These are phyloP conservation scores for Cephus rjabovi DNA, from an alignment of 2,888 invertebrate genomes.

Conservation along the genomic window DNA sequence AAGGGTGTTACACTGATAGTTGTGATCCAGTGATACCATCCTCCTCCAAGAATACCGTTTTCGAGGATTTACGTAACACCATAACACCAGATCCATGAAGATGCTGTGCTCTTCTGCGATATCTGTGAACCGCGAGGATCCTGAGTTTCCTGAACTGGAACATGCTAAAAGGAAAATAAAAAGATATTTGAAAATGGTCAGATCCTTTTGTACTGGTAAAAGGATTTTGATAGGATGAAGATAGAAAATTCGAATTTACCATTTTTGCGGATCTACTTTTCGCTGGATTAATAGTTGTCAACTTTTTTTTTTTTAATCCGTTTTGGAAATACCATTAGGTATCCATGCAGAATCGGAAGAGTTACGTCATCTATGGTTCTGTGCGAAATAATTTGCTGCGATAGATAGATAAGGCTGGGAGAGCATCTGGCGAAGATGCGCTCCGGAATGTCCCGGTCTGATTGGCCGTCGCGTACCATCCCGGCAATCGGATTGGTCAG, in stretches of 20 bases:
- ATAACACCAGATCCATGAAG: background rate
- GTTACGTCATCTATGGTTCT: background rate
- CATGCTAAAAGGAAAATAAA: background rate
- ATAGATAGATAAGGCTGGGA: conserved; percentile 8
- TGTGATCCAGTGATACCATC: background rate
- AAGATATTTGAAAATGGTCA: background rate
- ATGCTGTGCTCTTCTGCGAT: background rate
- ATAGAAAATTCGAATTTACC: background rate
- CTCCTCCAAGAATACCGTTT: background rate
- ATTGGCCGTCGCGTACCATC: conserved; percentile 47
- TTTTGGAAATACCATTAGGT: background rate
- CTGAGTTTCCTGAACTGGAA: background rate
- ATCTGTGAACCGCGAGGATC: background rate
- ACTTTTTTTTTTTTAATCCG: background rate
- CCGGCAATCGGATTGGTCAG: conserved; percentile 55
- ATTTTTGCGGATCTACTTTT: background rate
- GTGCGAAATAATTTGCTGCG: conserved; percentile 1
- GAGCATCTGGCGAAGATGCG: conserved; percentile 40
- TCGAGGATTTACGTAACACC: background rate
- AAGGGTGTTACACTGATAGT: background rate
- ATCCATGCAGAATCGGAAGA: background rate
- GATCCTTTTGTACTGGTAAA: too few relatives aligned
- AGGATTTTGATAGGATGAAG: background rate
- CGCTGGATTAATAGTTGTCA: background rate
- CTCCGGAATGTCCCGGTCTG: conserved; percentile 57